Conservation (phyloP, 2,888 invertebrate species). For the Cheilosia soror region DNA sequence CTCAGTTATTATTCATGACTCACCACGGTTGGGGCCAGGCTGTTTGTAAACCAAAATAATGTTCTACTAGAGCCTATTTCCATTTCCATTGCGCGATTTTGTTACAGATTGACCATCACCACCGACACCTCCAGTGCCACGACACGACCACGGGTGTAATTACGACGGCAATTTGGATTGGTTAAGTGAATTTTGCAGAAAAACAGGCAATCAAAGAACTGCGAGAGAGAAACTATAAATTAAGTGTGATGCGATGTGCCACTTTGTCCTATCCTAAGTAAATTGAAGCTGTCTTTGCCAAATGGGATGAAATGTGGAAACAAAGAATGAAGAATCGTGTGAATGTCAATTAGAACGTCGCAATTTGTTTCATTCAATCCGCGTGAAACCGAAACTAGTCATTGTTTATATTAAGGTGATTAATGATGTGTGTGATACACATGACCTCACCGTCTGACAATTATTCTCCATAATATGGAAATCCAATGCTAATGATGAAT, state of each 20-base stretch:
- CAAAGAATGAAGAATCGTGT: slow-evolving; percentile 39
- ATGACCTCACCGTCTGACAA: background rate
- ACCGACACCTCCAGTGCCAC: slow-evolving; percentile 15
- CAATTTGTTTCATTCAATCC: slow-evolving; percentile 51
- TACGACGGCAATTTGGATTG: slow-evolving; percentile 69
- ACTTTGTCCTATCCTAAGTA: slow-evolving; percentile 64
- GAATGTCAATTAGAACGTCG: slow-evolving; percentile 52
- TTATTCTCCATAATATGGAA: background rate
- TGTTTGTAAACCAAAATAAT: slow-evolving; percentile 1
- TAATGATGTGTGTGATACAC: slow-evolving; percentile 31
- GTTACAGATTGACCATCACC: slow-evolving; percentile 59
- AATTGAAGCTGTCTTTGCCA: slow-evolving; percentile 35
- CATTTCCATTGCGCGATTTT: slow-evolving; percentile 11
- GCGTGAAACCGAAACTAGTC: slow-evolving; percentile 61
- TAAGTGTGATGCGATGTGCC: slow-evolving; percentile 72
- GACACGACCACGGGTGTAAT: slow-evolving; percentile 52
- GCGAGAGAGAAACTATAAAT: slow-evolving; percentile 59
- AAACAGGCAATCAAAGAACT: slow-evolving; percentile 66
- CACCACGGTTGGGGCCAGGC: background rate
- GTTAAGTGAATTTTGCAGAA: slow-evolving; percentile 69
- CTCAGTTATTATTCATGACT: slow-evolving; percentile 59
- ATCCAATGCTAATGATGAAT: background rate
- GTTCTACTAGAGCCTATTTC: slow-evolving; percentile 20
- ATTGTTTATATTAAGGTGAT: slow-evolving; percentile 48
- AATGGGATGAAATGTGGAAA: slow-evolving; percentile 12